phyloP scores from a whole-genome alignment of 2,888 invertebrate genomes.

The Mycalesis mineus region DNA sequence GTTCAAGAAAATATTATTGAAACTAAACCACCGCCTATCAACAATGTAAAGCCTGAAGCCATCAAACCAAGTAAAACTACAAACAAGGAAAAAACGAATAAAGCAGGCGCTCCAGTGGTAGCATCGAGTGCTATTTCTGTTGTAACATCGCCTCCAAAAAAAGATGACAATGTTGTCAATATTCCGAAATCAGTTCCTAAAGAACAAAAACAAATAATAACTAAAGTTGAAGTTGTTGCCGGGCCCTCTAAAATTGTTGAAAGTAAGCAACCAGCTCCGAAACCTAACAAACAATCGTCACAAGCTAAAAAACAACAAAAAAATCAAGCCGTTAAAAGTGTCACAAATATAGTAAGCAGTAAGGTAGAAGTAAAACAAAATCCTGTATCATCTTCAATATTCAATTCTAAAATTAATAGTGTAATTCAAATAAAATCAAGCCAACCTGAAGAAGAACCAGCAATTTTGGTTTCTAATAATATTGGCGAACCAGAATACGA shows the following conservation, averaged over 20 bases:
- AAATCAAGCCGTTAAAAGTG: constrained; percentile 54
- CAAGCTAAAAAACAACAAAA: constrained; percentile 53
- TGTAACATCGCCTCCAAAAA: constrained; percentile 63
- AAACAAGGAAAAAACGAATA: constrained; percentile 60
- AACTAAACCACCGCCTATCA: constrained; percentile 63
- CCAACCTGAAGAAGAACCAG: constrained; percentile 73
- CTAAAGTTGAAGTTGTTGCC: constrained; percentile 78
- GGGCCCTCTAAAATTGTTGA: constrained; percentile 72
- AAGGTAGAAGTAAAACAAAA: constrained; percentile 73
- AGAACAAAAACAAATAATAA: constrained; percentile 69
- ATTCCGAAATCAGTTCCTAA: constrained; percentile 67
- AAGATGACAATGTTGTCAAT: constrained; percentile 60
- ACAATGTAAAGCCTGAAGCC: constrained; percentile 60
- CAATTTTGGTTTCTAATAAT: constrained; percentile 81
- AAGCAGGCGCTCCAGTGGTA: constrained; percentile 52
- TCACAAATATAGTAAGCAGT: constrained; percentile 63
- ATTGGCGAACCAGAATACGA: constrained; percentile 90
- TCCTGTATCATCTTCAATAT: constrained; percentile 44
- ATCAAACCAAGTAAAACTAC: constrained; percentile 69
- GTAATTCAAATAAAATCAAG: constrained; percentile 76
- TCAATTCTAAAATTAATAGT: constrained; percentile 72
- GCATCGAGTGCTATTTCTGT: constrained; percentile 65
- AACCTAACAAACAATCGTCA: constrained; percentile 49
- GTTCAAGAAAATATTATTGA: constrained; percentile 70
- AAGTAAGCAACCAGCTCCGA: constrained; percentile 49